Evolutionary conservation across 92 coral and sea anemone genomes (phyloP), one percentile per base, ranked within the genome.

Genomic region (Virgularia gustaviana): DNA sequence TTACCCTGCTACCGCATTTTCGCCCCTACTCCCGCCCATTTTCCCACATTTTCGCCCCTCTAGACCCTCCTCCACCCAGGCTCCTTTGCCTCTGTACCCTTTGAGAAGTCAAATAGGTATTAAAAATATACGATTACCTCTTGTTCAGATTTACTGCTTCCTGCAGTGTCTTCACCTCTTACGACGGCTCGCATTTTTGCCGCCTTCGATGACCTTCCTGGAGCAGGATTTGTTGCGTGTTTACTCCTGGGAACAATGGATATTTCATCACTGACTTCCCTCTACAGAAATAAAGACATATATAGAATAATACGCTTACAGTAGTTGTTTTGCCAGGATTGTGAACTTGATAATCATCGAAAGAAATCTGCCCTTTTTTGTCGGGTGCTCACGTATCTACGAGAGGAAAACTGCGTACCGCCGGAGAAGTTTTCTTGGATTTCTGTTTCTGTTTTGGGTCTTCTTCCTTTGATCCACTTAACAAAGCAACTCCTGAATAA

Each of bases 161-260:
- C 79, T 8, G 89, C 90, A 20, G 95, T 89, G 61, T 89, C 91
- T 36, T 89, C 99, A 57, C 96, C 96, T 75, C 99, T 67, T 57
- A 95, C 96, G 53, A 94, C 83, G 18, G 99, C 99, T 43, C 99
- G 85, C 96, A 94, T 89, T 80, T 94, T 94, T 24, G 99, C 96
- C 18, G 99, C 99, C 72, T 89, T 88, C 19, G 99, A 94, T 7
- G 96, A 65, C 36, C 94, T 91, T 73, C 73, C 87, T 10, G 89
- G 68, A 20, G 90, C 70, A 29, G 90, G 56, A 35, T 28, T 35
- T 24, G 18, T 15, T 28, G 82, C 74, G 9, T 71, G 54, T 53
- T 73, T 81, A 19, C 84, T 78, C 53, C 96, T 64, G 11, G 96
- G 76, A n/a, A 86, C 96, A 9, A 89, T 83, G 30, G 85, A 81